These are phyloP conservation scores for Acanthisitta chloris DNA, from an alignment of 2,113 vertebrate genomes.

Conservation along the genomic window DNA sequence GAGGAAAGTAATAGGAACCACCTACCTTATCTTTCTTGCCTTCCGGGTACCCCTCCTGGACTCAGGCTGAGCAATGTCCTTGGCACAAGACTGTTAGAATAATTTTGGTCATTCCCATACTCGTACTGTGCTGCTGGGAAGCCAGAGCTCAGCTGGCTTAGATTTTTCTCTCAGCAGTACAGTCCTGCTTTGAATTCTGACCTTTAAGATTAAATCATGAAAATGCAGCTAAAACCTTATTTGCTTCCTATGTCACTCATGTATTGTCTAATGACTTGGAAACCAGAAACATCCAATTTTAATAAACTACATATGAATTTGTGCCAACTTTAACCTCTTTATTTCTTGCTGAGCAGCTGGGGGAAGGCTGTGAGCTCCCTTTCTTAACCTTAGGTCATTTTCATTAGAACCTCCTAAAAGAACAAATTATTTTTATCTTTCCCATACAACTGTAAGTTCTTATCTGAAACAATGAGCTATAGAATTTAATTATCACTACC, in stretches of 20 bases:
- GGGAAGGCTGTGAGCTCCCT: neutral
- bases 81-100: neutral
- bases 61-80: neutral
- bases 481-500: conserved; percentile 11
- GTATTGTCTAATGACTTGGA: neutral
- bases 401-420: neutral
- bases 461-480: conserved; percentile 6
- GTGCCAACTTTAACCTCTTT: neutral
- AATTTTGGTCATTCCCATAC: neutral
- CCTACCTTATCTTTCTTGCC: neutral
- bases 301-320: neutral
- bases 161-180: neutral
- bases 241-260: neutral
- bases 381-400: neutral
- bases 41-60: neutral
- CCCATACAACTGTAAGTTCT: neutral
- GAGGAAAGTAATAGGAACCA: neutral
- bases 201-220: conserved; percentile 1
- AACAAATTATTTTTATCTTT: neutral
- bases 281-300: neutral
- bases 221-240: neutral
- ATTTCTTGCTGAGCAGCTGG: neutral
- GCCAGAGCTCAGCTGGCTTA: neutral
- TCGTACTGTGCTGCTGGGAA: neutral
- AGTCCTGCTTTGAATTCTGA: neutral